Evolutionary conservation across 2,888 invertebrate genomes (phyloP).

Genomic region (Watsonalla cultraria): DNA sequence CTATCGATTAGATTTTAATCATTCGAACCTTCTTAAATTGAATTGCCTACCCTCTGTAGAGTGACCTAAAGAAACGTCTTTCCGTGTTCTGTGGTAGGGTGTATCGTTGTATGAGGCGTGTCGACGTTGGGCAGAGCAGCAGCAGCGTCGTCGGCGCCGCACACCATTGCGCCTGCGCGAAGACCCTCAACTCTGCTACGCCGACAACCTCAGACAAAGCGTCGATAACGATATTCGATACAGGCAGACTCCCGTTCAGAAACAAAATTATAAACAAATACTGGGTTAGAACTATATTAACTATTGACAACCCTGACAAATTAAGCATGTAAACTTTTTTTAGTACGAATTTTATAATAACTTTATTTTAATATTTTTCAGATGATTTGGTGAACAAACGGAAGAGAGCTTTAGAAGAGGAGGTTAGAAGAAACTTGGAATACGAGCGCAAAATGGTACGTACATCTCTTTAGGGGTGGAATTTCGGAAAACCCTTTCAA

Average conservation of each 20-base stretch:
- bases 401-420: slow-evolving; percentile 66
- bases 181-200: slow-evolving; percentile 83
- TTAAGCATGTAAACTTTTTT: background rate
- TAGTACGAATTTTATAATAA: background rate
- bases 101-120: slow-evolving; percentile 44
- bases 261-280: slow-evolving; percentile 77
- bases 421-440: slow-evolving; percentile 63
- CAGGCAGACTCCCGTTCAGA: slow-evolving; percentile 75
- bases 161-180: slow-evolving; percentile 78
- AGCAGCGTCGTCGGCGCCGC: slow-evolving; percentile 63
- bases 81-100: slow-evolving; percentile 34
- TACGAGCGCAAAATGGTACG: slow-evolving; percentile 79
- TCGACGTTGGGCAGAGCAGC: slow-evolving; percentile 51
- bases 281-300: slow-evolving; percentile 65
- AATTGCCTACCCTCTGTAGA: no score
- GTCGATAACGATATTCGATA: slow-evolving; percentile 86
- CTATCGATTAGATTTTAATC: no score
- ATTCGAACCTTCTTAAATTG: no score
- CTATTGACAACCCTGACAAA: no score
- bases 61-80: no score
- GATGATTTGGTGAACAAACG: slow-evolving; percentile 80
- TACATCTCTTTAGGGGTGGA: no score
- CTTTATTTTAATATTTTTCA: slow-evolving; percentile 21
- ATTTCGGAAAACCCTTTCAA: no score
- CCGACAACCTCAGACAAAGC: slow-evolving; percentile 79